A percentile compares a stretch with the other conserved stretches of the same genome.
phyloP scores from a whole-genome alignment of 2,113 vertebrate species.

The Sturnira hondurensis region DNA sequence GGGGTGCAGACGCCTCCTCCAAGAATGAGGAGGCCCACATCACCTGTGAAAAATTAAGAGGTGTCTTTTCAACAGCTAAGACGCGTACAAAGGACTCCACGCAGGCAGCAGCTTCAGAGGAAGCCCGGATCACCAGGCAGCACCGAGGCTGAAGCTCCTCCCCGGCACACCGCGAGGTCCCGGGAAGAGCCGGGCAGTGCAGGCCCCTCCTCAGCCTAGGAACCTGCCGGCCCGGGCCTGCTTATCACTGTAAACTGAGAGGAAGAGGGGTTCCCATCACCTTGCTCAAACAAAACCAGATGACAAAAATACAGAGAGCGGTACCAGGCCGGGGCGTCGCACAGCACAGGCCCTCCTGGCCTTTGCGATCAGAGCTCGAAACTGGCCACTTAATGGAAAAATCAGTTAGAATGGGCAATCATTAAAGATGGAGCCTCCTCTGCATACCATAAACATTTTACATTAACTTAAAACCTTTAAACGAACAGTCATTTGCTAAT shows the following conservation, averaged over 20 bases:
- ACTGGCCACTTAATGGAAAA: constrained; percentile 36
- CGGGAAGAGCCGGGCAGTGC: background rate
- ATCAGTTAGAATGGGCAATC: constrained; percentile 24
- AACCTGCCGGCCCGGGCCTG: background rate
- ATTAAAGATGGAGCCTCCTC: constrained; percentile 29
- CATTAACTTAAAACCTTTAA: constrained; percentile 60
- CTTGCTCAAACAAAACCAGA: background rate
- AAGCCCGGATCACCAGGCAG: background rate
- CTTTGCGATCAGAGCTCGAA: background rate
- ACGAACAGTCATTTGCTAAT: constrained; percentile 40
- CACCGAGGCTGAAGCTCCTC: background rate
- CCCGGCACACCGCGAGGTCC: rapidly evolving
- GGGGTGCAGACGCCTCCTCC: constrained; percentile 48
- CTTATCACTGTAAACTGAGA: background rate
- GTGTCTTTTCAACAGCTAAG: constrained; percentile 46
- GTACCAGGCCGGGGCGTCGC: background rate
- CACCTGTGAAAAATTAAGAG: constrained; percentile 67
- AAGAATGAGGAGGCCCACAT: constrained; percentile 42
- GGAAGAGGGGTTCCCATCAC: background rate
- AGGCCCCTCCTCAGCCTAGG: background rate
- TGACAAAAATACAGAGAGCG: background rate
- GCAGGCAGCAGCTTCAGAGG: background rate
- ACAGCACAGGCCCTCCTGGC: background rate
- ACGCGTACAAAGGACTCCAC: constrained; percentile 52
- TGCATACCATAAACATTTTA: constrained; percentile 22